Base-by-base conservation (phyloP, 2,888 invertebrate species). In the Melanargia galathea region DNA sequence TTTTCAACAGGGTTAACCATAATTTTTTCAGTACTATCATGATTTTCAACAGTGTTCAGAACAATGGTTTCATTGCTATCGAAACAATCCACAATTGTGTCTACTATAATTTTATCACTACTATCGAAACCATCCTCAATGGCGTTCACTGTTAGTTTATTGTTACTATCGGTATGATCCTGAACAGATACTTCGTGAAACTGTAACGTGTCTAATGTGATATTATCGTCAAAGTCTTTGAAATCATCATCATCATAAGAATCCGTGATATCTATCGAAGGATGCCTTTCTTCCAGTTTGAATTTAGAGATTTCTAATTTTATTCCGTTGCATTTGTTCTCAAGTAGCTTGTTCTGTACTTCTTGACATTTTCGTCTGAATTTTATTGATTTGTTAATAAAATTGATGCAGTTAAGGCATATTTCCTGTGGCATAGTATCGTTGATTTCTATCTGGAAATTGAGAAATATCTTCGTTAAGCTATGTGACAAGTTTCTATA, bases 141-240 rank as follows among this genome's bases (percentile, higher is more conserved):
- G 4, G 22, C 5, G 6, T 33, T 51, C 4, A 18, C 10, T 2
- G 4, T 1, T 6, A 70, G 68, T 73, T 52, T 30, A 65, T 56
- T 62, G 54, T 65, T n/a, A 66, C 59, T 67, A 72, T 73, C 56
- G 63, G 70, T 66, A 2, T 51, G 35, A n/a, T 18, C 58, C n/a
- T 61, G 26, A n/a, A 11, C 11, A 22, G 30, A 30, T 6, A 38
- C 16, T 46, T 70, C 65, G 24, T 59, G 69, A 22, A 51, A 59
- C 62, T 73, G 72, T 11, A 74, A 66, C 2, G 66, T 66, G 0
- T 78, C 74, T 38, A 80, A 67, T 0, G 76, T 78, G 2, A 78
- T 70, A 65, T 79, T 79, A 30, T 83, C 83, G 63, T 78, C 72
- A 2, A 76, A 74, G 40, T 82, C 81, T 20, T 72, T 75, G 5